Base-by-base conservation (phyloP, 2,797 vertebrate species). In the Eospalax fontanierii region DNA sequence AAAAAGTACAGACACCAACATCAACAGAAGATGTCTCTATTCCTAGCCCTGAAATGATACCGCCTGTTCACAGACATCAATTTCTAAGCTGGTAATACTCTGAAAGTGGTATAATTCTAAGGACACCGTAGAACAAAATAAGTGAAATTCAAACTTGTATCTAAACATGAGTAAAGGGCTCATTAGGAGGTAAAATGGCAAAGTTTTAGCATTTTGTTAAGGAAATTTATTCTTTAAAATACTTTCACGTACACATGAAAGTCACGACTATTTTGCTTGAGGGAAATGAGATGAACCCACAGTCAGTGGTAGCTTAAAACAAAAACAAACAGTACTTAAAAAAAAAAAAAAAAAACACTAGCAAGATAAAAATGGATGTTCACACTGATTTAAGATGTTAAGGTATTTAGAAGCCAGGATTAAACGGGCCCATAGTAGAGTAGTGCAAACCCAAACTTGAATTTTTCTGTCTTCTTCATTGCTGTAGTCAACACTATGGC, bases 171-270 rank as follows among this genome's bases (percentile, higher is more conserved):
- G 8, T 83, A 80, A 73, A 33, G 50, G 71, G 40, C 79, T 95
- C 93, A 87, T 61, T 65, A 73, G 86, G 95, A 94, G 87, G 79
- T 76, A 94, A 94, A 93, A 68, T 61, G 86, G 94, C n/a, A 46
- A 92, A 91, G n/a, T 92, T 89, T 8, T 97, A 2, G 91, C 89
- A 92, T 86, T 96, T 81, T 89, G 86, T 84, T 75, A 81, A 78
- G 92, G 63, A 97, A 92, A 97, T 86, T 92, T 94, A 95, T 97
- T 96, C 93, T 97, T 81, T 89, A 96, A 95, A 95, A 96, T 74
- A 89, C 90, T 95, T 97, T 80, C 81, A 96, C 57, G 35, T 83
- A 95, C 89, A 96, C 78, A 91, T 94, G 30, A 83, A 35, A 54
- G 7, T 70, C 28, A 70, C 70, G 33, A 86, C 43, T 90, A 76